Percentiles rank a stretch among this genome's conserved stretches.
phyloP scores from a whole-genome alignment of 2,113 vertebrate species.

The Tyto alba region DNA sequence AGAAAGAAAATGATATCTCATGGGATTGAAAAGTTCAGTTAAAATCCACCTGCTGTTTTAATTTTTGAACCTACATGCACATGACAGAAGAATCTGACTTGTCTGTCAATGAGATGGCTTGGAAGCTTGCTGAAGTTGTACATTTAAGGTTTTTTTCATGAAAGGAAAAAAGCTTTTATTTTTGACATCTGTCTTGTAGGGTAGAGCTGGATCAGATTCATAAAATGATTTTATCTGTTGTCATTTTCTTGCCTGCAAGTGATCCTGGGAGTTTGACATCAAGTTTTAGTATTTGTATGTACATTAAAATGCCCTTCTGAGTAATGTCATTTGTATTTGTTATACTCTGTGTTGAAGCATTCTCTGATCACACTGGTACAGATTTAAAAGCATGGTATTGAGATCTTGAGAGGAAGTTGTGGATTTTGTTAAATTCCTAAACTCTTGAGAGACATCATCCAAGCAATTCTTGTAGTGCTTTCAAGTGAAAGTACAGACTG shows the following conservation, averaged over 20 bases:
- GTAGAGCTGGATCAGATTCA: background rate
- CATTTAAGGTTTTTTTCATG: background rate
- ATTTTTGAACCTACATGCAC: background rate
- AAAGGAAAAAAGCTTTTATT: background rate
- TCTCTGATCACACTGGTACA: background rate
- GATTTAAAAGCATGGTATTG: background rate
- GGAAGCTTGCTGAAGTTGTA: background rate
- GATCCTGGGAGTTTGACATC: constrained; percentile 29
- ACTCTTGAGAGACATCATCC: background rate
- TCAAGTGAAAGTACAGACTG: background rate
- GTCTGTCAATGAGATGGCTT: background rate
- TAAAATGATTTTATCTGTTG: background rate
- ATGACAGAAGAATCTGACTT: background rate
- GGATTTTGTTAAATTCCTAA: background rate
- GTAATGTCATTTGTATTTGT: constrained; percentile 7
- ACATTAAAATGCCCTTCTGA: constrained; percentile 8
- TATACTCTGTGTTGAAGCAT: background rate
- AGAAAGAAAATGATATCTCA: background rate
- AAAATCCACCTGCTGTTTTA: background rate
- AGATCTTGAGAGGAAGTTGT: background rate
- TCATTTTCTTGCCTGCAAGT: constrained; percentile 23
- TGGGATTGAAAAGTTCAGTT: background rate
- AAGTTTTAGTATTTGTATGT: constrained; percentile 42
- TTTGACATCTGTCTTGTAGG: background rate
- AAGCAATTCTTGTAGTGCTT: background rate